These are phyloP conservation scores for Sebastes matsubarae DNA, from an alignment of 2,797 vertebrate species.

Conservation along the genomic window DNA sequence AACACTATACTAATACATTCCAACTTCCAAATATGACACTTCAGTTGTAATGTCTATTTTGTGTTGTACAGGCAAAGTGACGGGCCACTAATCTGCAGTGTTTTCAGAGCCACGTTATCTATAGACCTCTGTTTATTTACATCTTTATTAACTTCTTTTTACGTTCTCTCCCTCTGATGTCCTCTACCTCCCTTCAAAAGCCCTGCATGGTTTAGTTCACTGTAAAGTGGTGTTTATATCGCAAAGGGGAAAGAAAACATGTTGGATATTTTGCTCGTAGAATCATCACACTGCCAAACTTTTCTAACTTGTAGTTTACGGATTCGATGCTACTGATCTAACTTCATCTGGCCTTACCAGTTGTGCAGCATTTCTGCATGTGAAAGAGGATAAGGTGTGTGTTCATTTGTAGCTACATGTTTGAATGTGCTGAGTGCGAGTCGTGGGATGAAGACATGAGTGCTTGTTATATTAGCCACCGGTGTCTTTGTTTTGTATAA, in stretches of 20 bases:
- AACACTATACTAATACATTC: conserved; percentile 66
- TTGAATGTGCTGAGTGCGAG: conserved; percentile 25
- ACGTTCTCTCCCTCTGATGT: conserved; percentile 17
- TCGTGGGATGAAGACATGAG: conserved; percentile 15
- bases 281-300: conserved; percentile 39
- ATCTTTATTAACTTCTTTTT: conserved; percentile 21
- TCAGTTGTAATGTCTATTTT: conserved; percentile 54
- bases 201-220: conserved; percentile 64
- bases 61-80: conserved; percentile 62
- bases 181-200: conserved; percentile 32
- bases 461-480: conserved; percentile 36
- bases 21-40: conserved; percentile 54
- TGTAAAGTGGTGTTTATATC: conserved; percentile 40
- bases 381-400: neutral
- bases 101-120: conserved; percentile 43
- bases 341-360: conserved; percentile 44
- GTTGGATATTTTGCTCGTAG: conserved; percentile 38
- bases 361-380: conserved; percentile 33
- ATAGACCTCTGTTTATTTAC: conserved; percentile 6
- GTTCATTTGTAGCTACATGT: conserved; percentile 40
- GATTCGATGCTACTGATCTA: neutral
- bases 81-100: conserved; percentile 47
- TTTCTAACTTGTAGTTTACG: neutral
- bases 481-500: conserved; percentile 68
- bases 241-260: conserved; percentile 17